phyloP scores from a whole-genome alignment of 2,113 vertebrate genomes.

The Laterallus jamaicensis region DNA sequence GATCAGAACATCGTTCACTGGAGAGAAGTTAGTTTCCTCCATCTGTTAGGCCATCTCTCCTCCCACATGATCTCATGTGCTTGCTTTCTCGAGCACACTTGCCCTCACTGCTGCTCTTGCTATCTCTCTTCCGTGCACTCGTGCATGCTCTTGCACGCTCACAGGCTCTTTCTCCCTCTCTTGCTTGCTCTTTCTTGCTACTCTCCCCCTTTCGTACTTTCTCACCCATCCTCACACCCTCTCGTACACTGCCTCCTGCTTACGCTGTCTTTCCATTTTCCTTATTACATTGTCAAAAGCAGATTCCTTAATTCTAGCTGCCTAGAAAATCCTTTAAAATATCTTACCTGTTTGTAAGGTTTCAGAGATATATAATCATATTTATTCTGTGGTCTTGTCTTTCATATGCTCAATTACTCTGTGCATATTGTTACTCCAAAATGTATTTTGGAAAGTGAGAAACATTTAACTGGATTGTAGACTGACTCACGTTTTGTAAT shows the following conservation, averaged over 20 bases:
- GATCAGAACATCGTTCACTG: not conserved
- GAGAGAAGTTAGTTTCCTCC: not conserved
- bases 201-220: not conserved
- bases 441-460: not conserved
- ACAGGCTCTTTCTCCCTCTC: not conserved
- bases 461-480: not conserved
- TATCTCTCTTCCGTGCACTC: not conserved
- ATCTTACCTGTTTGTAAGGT: not conserved
- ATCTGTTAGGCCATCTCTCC: not conserved
- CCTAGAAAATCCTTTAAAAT: not conserved
- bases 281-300: not conserved
- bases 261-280: fast-evolving
- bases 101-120: not conserved
- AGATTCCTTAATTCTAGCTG: not conserved
- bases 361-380: not conserved
- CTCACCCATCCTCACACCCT: not conserved
- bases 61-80: not conserved
- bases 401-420: not conserved
- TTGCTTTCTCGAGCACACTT: not conserved
- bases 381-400: not conserved
- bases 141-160: too few species aligned
- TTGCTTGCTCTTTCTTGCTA: not conserved
- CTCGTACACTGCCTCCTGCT: fast-evolving
- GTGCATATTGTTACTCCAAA: not conserved
- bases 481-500: not conserved